phyloP scores from a whole-genome alignment of 2,113 vertebrate species.

The Potamarius usumacintae region DNA sequence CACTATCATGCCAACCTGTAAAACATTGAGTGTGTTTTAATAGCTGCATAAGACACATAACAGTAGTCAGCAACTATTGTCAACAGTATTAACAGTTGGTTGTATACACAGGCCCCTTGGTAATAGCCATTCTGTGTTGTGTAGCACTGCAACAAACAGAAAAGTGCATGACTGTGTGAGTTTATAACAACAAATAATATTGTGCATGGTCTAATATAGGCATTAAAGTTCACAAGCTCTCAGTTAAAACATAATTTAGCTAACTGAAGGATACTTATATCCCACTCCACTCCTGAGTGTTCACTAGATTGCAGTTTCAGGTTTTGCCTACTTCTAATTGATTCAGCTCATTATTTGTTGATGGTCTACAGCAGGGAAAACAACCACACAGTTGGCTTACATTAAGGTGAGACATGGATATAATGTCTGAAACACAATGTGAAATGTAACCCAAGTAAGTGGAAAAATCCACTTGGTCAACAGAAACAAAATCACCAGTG shows the following conservation, averaged over 20 bases:
- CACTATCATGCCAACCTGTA: background rate
- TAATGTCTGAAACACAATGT: constrained; percentile 43
- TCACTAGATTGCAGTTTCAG: background rate
- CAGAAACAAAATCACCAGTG: constrained; percentile 56
- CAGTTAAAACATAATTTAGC: background rate
- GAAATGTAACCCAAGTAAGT: constrained; percentile 52
- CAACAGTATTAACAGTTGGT: background rate
- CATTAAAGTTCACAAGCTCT: background rate
- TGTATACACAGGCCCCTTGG: background rate
- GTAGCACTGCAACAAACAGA: background rate
- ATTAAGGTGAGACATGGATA: constrained; percentile 43
- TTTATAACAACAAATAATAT: background rate
- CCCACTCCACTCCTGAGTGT: background rate
- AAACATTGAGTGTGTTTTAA: background rate
- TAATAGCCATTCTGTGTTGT: background rate
- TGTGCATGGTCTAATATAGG: background rate
- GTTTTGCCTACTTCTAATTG: background rate
- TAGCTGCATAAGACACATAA: background rate
- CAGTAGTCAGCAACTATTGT: background rate
- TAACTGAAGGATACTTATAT: background rate
- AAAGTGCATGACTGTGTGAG: background rate
- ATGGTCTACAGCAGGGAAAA: background rate
- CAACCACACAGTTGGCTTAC: background rate
- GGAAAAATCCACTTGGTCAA: constrained; percentile 52
- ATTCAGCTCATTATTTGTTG: background rate